phyloP scores from a whole-genome alignment of 2,888 invertebrate genomes.

The Cyclophora albipunctata region DNA sequence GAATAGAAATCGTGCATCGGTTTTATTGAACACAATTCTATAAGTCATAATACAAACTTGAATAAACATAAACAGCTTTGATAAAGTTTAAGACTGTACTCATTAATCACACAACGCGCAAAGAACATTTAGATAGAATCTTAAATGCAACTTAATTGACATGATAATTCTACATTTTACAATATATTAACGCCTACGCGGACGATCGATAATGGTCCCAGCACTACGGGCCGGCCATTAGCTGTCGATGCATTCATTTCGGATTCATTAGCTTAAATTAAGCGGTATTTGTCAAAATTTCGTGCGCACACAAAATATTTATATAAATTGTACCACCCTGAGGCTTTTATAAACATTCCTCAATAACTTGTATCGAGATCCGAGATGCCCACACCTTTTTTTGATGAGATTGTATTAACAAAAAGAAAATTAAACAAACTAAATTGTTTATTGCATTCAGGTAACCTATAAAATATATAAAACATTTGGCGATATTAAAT shows the following conservation, averaged over 20 bases:
- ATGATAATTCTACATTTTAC: conserved; percentile 29
- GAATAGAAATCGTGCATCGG: too few relatives aligned
- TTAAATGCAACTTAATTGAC: conserved; percentile 22
- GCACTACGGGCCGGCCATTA: conserved; percentile 45
- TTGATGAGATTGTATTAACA: conserved; percentile 26
- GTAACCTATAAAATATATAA: conserved; percentile 38
- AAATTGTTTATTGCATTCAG: conserved; percentile 43
- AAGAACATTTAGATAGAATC: conserved; percentile 17
- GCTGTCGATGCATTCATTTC: conserved; percentile 60
- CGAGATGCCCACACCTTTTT: conserved; percentile 36
- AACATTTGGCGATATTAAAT: conserved; percentile 46
- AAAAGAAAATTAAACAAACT: conserved; percentile 28
- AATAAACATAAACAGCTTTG: neutral
- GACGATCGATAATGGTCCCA: conserved; percentile 18
- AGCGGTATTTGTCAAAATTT: conserved; percentile 72
- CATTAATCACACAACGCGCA: conserved; percentile 3
- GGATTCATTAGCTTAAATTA: conserved; percentile 72
- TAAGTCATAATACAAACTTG: too few relatives aligned
- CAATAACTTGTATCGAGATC: conserved; percentile 42
- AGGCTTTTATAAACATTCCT: conserved; percentile 40
- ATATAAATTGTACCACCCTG: conserved; percentile 54
- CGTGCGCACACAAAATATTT: conserved; percentile 62
- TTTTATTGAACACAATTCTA: too few relatives aligned
- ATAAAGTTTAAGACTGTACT: neutral
- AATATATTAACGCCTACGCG: conserved; percentile 36